A percentile compares a stretch with the other conserved stretches of the same genome.
Conservation (phyloP, 2,113 vertebrate species). For the Gorsachius goisagi region DNA sequence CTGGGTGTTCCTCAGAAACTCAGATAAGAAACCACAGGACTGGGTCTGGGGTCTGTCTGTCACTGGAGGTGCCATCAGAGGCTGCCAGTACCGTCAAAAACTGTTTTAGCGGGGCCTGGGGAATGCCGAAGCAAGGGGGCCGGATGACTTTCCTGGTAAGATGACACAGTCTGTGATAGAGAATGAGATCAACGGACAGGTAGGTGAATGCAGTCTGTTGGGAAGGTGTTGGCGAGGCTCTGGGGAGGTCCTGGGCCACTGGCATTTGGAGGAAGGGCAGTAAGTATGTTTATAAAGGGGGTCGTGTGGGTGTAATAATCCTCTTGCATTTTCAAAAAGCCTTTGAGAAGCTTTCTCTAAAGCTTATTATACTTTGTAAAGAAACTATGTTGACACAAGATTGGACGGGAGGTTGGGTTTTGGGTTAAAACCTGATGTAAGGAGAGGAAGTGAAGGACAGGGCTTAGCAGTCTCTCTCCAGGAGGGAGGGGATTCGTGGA, state of each 20-base stretch:
- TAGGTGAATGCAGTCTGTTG: not conserved
- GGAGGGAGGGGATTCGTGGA: not conserved
- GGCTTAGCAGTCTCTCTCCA: not conserved
- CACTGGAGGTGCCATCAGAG: not conserved
- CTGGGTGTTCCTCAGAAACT: not conserved
- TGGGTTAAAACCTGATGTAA: conserved; percentile 7
- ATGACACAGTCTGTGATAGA: not conserved
- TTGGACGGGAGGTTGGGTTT: not conserved
- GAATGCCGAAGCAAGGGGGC: not conserved
- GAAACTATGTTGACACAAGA: conserved; percentile 25
- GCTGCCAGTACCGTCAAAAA: not conserved
- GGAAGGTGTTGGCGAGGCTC: not conserved
- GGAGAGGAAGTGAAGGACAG: conserved; percentile 24
- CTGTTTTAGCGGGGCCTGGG: accelerated
- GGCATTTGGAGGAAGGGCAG: not conserved
- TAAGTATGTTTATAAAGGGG: not conserved
- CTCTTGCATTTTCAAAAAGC: conserved; percentile 17
- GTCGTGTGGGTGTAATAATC: conserved; percentile 25
- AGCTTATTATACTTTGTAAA: conserved; percentile 35
- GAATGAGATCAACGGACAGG: not conserved
- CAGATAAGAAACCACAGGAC: not conserved
- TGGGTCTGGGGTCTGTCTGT: not conserved
- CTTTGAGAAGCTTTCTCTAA: conserved; percentile 46
- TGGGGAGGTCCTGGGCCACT: not conserved
- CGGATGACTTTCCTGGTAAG: not conserved